A percentile compares a stretch with the other conserved stretches of the same genome.
Conservation (phyloP, 2,113 vertebrate genomes). For the Dissostichus mawsoni region DNA sequence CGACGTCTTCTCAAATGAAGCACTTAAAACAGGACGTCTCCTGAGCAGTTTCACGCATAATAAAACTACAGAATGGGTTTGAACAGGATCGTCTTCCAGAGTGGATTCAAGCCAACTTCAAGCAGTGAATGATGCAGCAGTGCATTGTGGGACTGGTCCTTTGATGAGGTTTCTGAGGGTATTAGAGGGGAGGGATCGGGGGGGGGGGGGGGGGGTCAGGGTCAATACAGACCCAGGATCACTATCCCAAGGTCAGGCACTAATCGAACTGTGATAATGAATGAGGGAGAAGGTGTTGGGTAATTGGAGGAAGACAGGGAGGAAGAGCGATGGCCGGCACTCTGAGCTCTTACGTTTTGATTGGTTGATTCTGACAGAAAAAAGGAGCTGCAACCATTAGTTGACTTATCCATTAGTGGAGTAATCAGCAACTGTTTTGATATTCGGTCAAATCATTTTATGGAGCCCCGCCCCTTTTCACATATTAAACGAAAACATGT, state of each 20-base stretch:
- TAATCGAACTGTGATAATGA: slow-evolving; percentile 63
- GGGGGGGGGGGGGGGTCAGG: slow-evolving; percentile 48
- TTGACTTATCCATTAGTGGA: too few species aligned
- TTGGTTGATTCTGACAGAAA: slow-evolving; percentile 13
- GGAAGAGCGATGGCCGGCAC: slow-evolving; percentile 2
- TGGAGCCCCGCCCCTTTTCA: too few species aligned
- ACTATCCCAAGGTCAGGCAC: slow-evolving; percentile 65
- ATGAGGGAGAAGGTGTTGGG: slow-evolving; percentile 37
- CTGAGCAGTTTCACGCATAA: not conserved
- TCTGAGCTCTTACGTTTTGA: slow-evolving; percentile 10
- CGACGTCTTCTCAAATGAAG: not conserved
- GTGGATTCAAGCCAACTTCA: slow-evolving; percentile 3
- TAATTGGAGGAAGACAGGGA: slow-evolving; percentile 45
- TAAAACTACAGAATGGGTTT: not conserved
- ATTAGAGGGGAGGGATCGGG: slow-evolving; percentile 39
- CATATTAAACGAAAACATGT: too few species aligned
- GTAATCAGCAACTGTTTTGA: too few species aligned
- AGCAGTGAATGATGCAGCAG: slow-evolving; percentile 2
- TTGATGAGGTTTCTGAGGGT: slow-evolving; percentile 61
- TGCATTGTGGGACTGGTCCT: slow-evolving; percentile 36
- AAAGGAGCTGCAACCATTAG: too few species aligned
- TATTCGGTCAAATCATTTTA: too few species aligned
- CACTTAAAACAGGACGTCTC: slow-evolving; percentile 7
- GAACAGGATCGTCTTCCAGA: not conserved
- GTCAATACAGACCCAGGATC: slow-evolving; percentile 70